phyloP scores from a whole-genome alignment of 2,113 vertebrate genomes.

The Cryptotis parvus region DNA sequence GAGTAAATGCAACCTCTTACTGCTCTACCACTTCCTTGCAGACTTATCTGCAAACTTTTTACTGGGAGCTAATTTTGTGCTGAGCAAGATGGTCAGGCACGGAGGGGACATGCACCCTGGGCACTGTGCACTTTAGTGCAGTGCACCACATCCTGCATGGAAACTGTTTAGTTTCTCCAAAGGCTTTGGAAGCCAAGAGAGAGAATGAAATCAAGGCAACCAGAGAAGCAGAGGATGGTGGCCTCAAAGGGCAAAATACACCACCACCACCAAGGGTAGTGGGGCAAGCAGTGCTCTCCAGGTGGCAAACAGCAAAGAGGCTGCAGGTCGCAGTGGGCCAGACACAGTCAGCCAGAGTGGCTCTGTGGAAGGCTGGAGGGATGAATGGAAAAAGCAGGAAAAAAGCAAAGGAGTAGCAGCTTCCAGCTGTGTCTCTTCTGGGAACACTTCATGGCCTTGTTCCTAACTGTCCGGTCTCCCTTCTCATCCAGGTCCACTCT shows the following conservation, averaged over 20 bases:
- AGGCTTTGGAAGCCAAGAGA: not conserved
- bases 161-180: not conserved
- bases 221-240: not conserved
- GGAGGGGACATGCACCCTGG: not conserved
- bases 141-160: not conserved
- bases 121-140: no score
- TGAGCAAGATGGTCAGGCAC: not conserved
- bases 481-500: not conserved
- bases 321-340: no score
- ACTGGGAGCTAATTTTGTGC: not conserved
- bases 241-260: no score
- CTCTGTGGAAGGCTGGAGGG: not conserved
- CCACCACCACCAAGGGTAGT: not conserved
- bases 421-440: not conserved
- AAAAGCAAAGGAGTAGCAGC: accelerated
- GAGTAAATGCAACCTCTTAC: not conserved
- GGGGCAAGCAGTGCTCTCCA: accelerated
- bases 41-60: no score
- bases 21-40: not conserved
- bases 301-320: not conserved
- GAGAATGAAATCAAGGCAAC: not conserved
- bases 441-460: not conserved
- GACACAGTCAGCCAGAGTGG: not conserved
- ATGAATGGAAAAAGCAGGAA: not conserved
- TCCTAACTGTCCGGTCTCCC: not conserved